These are phyloP conservation scores for Amphipyra berbera DNA, from an alignment of 2,888 invertebrate genomes.

Conservation along the genomic window DNA sequence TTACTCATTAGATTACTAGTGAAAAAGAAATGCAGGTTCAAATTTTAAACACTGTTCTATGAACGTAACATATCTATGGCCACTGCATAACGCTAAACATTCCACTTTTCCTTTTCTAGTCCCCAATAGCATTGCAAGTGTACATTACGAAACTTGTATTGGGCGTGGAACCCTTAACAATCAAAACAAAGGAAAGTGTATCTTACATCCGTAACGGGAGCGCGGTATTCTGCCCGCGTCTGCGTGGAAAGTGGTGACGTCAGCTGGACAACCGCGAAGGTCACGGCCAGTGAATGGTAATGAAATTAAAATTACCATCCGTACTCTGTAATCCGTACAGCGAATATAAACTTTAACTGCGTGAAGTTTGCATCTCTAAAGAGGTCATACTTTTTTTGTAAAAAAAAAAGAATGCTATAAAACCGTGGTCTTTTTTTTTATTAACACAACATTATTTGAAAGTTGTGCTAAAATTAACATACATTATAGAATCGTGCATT, in stretches of 20 bases:
- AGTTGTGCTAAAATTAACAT: slow-evolving; percentile 5
- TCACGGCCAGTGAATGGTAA: slow-evolving; percentile 77
- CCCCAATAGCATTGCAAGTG: slow-evolving; percentile 26
- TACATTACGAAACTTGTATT: slow-evolving; percentile 56
- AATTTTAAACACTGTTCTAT: too few species aligned
- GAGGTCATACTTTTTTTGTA: not conserved
- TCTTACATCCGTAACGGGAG: slow-evolving; percentile 62
- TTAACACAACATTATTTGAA: slow-evolving; percentile 14
- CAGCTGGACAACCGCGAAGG: slow-evolving; percentile 66
- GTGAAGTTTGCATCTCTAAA: slow-evolving; percentile 6
- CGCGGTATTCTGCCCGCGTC: slow-evolving; percentile 72
- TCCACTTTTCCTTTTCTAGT: slow-evolving; percentile 49
- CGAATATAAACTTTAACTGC: not conserved
- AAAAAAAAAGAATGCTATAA: not conserved
- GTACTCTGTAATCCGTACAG: slow-evolving; percentile 2
- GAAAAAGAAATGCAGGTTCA: too few species aligned
- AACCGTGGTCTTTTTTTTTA: not conserved
- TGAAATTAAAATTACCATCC: slow-evolving; percentile 53
- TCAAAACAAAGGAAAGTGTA: slow-evolving; percentile 76
- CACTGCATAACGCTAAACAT: not conserved
- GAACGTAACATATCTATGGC: too few species aligned
- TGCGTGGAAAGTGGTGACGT: slow-evolving; percentile 75
- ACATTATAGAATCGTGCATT: not conserved
- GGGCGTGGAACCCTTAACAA: slow-evolving; percentile 44
- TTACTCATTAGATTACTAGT: too few species aligned